Evolutionary conservation across 2,113 vertebrate species (phyloP).

Genomic region (Pedionomus torquatus): DNA sequence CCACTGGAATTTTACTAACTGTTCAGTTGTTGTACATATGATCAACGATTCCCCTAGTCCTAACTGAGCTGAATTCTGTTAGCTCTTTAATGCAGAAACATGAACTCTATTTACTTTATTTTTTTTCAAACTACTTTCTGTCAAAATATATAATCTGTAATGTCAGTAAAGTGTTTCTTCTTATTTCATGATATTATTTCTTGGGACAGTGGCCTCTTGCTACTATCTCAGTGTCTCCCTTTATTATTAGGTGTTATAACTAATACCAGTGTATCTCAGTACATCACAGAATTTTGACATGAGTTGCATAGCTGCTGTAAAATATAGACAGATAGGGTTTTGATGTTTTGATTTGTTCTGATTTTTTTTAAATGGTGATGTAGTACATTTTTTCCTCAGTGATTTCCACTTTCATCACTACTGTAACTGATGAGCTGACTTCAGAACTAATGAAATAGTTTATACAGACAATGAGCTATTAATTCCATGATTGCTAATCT

Average conservation of each 20-base stretch:
- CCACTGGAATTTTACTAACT: background rate
- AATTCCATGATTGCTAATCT: conserved; percentile 2
- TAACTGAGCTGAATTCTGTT: background rate
- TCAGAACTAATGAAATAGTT: conserved; percentile 9
- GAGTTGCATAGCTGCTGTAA: background rate
- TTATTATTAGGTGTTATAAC: background rate
- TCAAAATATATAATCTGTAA: background rate
- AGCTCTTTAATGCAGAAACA: background rate
- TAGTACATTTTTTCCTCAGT: background rate
- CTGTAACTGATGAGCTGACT: background rate
- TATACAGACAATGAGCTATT: background rate
- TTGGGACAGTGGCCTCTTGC: background rate
- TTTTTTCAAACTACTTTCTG: background rate
- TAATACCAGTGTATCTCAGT: background rate
- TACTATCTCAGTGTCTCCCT: background rate
- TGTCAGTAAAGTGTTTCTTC: background rate
- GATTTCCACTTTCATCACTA: background rate
- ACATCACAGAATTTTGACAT: background rate
- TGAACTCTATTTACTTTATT: background rate
- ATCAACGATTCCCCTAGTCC: background rate
- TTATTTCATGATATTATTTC: background rate
- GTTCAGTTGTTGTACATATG: background rate
- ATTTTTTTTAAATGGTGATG: background rate
- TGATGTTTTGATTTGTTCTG: background rate
- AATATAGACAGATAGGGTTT: background rate